A percentile compares a stretch with the other conserved stretches of the same genome.
Conservation (phyloP, 2,888 invertebrate genomes). For the Phragmatobia fuliginosa region DNA sequence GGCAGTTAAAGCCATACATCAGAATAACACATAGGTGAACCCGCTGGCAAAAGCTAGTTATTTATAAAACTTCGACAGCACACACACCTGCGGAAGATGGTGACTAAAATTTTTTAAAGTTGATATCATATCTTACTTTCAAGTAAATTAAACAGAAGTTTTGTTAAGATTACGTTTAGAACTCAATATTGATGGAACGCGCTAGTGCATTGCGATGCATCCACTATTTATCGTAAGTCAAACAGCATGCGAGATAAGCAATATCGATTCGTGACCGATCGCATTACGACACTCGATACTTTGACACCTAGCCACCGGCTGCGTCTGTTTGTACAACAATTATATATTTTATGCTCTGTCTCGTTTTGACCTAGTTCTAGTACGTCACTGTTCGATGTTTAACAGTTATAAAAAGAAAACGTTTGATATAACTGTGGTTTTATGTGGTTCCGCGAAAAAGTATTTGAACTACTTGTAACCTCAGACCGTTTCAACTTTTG, state of each 20-base stretch:
- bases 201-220: slow-evolving; percentile 73
- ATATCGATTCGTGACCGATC: slow-evolving; percentile 80
- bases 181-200: slow-evolving; percentile 75
- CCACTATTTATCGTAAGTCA: slow-evolving; percentile 75
- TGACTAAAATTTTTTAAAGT: not conserved
- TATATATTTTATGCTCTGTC: slow-evolving; percentile 63
- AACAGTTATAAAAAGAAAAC: slow-evolving; percentile 31
- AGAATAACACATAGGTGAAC: no score
- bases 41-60: no score
- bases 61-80: not conserved
- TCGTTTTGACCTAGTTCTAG: slow-evolving; percentile 67
- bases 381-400: slow-evolving; percentile 38
- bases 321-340: slow-evolving; percentile 64
- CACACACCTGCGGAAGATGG: not conserved
- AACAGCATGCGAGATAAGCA: slow-evolving; percentile 72
- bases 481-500: not conserved
- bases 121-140: not conserved
- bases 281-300: slow-evolving; percentile 77
- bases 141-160: not conserved
- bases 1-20: no score
- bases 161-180: slow-evolving; percentile 21
- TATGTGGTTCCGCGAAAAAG: slow-evolving; percentile 1
- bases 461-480: not conserved
- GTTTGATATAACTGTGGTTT: slow-evolving; percentile 17
- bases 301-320: slow-evolving; percentile 75